Percentiles rank a stretch among this genome's conserved stretches.
Conservation (phyloP, 2,888 invertebrate genomes). For the Dorcus hopei region DNA sequence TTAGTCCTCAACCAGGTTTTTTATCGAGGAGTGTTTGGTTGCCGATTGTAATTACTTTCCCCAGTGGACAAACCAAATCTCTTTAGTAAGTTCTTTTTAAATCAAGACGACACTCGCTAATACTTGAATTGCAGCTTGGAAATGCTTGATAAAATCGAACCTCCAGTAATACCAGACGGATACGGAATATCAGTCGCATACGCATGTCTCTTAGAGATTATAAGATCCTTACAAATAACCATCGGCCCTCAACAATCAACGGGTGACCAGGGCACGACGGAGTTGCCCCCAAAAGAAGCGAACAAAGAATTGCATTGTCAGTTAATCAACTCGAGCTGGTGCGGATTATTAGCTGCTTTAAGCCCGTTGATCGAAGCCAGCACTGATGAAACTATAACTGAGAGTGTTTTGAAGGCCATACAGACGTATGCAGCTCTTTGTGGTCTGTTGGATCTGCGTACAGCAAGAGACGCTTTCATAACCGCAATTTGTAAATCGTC, state of each 20-base stretch:
- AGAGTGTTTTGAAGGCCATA: slow-evolving; percentile 87
- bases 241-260: slow-evolving; percentile 57
- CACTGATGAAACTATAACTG: slow-evolving; percentile 88
- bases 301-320: slow-evolving; percentile 60
- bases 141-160: slow-evolving; percentile 93
- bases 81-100: slow-evolving; percentile 71
- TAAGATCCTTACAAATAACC: slow-evolving; percentile 76
- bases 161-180: slow-evolving; percentile 91
- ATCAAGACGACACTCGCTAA: slow-evolving; percentile 3
- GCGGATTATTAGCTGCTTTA: slow-evolving; percentile 86
- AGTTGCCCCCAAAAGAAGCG: slow-evolving; percentile 15
- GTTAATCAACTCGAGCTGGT: slow-evolving; percentile 92
- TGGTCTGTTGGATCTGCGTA: slow-evolving; percentile 73
- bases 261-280: slow-evolving; percentile 26
- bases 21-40: slow-evolving; percentile 91
- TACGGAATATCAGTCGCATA: slow-evolving; percentile 96
- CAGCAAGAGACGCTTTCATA: slow-evolving; percentile 90
- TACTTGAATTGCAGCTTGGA: slow-evolving; percentile 66
- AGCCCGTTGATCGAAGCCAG: slow-evolving; percentile 92
- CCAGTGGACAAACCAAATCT: slow-evolving; percentile 82
- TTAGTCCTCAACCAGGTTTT: slow-evolving; percentile 87
- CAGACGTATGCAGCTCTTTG: slow-evolving; percentile 88
- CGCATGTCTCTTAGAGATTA: slow-evolving; percentile 88
- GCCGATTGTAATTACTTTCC: slow-evolving; percentile 81
- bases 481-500: slow-evolving; percentile 95